A percentile compares a stretch with the other conserved stretches of the same genome.
These are phyloP conservation scores for Catamblyrhynchus diadema DNA, from an alignment of 2,797 vertebrate species.

Conservation along the genomic window DNA sequence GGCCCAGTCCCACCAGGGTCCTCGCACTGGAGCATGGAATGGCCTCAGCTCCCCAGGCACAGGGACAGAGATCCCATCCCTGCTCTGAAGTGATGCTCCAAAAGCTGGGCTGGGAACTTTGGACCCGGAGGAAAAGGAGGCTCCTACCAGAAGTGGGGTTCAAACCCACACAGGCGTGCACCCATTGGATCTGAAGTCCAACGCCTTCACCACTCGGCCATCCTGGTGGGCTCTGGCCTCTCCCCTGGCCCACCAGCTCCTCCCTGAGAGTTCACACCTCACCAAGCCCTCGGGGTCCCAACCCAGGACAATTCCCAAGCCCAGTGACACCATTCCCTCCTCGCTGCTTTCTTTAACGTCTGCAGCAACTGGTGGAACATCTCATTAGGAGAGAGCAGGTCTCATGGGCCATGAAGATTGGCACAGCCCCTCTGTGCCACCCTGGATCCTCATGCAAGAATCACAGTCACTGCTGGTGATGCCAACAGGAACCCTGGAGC, in stretches of 20 bases:
- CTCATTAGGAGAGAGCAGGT: neutral
- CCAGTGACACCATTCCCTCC: neutral
- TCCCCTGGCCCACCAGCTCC: fast-evolving
- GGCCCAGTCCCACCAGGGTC: neutral
- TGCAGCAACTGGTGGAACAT: neutral
- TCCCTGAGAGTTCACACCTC: neutral
- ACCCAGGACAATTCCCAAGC: neutral
- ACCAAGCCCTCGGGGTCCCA: fast-evolving
- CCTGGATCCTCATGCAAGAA: neutral
- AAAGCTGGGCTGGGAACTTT: neutral
- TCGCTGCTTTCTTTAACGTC: neutral
- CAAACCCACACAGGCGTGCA: constrained; percentile 58
- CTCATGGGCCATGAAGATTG: neutral
- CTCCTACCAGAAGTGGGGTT: constrained; percentile 67
- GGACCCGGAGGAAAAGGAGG: neutral
- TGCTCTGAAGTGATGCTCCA: neutral
- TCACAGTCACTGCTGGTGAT: neutral
- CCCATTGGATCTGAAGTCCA: constrained; percentile 72
- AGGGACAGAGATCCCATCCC: neutral
- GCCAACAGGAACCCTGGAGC: neutral
- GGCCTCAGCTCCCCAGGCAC: fast-evolving
- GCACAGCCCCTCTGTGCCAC: neutral
- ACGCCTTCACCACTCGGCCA: constrained; percentile 72
- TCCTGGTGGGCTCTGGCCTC: neutral
- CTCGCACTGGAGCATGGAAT: fast-evolving